Evolutionary conservation across 2,113 vertebrate species (phyloP).

Genomic region (Acanthisitta chloris): DNA sequence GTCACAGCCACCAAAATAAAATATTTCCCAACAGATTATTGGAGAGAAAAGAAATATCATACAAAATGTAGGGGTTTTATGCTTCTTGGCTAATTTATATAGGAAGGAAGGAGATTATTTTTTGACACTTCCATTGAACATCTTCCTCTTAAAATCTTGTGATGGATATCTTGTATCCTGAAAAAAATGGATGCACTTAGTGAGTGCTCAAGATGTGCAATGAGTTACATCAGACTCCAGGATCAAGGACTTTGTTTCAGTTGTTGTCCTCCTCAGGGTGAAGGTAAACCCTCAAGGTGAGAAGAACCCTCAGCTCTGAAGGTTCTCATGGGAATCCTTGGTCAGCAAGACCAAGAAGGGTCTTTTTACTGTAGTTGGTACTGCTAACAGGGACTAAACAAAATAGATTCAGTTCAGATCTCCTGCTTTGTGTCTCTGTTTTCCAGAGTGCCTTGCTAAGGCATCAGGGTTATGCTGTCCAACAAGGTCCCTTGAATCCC

Average conservation of each 20-base stretch:
- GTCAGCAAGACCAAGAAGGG: neutral
- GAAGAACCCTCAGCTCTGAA: neutral
- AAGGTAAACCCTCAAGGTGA: no score
- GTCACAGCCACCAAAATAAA: neutral
- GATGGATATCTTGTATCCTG: neutral
- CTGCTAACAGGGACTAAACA: neutral
- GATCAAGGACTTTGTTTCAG: neutral
- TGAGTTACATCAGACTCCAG: neutral
- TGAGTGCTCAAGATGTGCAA: neutral
- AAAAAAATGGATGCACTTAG: neutral
- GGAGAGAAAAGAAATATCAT: neutral
- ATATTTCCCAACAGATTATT: neutral
- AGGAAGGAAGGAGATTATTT: neutral
- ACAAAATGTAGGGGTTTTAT: neutral
- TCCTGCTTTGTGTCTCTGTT: neutral
- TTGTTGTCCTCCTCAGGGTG: neutral
- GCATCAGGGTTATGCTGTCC: neutral
- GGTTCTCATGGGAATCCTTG: neutral
- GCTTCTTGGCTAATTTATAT: neutral
- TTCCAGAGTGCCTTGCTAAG: neutral
- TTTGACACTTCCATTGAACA: neutral
- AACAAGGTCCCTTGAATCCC: neutral
- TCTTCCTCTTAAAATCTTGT: neutral
- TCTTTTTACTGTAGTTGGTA: neutral
- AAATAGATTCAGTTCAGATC: neutral